Conservation (phyloP, 2,113 vertebrate species). For the Coptodon rendalli region DNA sequence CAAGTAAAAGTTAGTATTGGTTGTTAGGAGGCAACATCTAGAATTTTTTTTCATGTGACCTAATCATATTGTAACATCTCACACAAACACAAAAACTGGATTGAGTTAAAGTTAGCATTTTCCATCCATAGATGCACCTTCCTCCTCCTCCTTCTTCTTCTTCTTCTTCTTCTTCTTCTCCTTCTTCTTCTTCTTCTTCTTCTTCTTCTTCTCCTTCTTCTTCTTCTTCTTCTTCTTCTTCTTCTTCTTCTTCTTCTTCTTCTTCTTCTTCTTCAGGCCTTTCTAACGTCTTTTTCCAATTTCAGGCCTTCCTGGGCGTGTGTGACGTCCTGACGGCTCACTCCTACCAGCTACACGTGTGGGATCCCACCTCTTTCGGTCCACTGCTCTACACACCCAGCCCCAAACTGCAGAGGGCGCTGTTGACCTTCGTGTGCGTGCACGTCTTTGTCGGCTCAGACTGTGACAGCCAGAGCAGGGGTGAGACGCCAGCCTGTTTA, state of each 20-base stretch:
- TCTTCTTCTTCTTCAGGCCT: fast-evolving
- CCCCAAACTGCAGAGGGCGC: constrained; percentile 77
- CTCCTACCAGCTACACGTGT: constrained; percentile 74
- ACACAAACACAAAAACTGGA: background rate
- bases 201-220: background rate
- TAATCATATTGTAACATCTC: background rate
- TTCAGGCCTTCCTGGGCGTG: constrained; percentile 79
- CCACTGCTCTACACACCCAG: constrained; percentile 74
- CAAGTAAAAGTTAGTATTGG: background rate
- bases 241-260: background rate
- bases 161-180: fast-evolving
- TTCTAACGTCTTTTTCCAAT: background rate
- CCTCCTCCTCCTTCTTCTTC: background rate
- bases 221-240: background rate
- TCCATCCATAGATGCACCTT: background rate
- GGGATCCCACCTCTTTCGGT: constrained; percentile 51
- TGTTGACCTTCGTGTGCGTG: constrained; percentile 73
- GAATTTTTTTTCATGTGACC: background rate
- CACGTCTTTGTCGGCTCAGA: constrained; percentile 73
- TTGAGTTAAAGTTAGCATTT: background rate
- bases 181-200: background rate
- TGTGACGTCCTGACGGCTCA: constrained; percentile 83
- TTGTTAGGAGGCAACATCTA: background rate
- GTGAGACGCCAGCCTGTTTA: constrained; percentile 50
- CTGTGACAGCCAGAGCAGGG: constrained; percentile 58